Percentiles rank a stretch among this genome's conserved stretches.
Evolutionary conservation across 2,888 invertebrate genomes (phyloP).

Genomic region (Tryphoninae sp.): DNA sequence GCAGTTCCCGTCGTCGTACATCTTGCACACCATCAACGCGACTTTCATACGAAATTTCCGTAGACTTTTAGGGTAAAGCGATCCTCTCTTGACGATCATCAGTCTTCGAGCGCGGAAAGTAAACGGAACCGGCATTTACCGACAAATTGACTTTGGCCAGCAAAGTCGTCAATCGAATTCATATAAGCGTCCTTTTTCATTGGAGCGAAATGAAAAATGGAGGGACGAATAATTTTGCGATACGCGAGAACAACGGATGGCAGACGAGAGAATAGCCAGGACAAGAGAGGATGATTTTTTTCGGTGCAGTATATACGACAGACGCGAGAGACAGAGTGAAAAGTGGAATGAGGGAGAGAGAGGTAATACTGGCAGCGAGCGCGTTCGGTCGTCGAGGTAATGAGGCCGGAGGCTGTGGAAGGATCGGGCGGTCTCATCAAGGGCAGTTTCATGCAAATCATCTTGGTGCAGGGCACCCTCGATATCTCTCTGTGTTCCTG

Average conservation of each 20-base stretch:
- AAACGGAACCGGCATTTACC: conserved; percentile 63
- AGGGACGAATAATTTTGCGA: conserved; percentile 59
- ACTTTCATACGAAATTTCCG: conserved; percentile 52
- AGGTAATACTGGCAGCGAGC: conserved; percentile 52
- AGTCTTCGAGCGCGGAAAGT: conserved; percentile 47
- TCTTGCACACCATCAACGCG: conserved; percentile 58
- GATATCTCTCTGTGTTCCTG: conserved; percentile 47
- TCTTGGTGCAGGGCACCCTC: conserved; percentile 57
- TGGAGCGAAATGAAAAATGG: conserved; percentile 54
- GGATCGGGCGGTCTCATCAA: conserved; percentile 68
- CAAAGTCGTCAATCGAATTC: conserved; percentile 52
- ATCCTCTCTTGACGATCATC: conserved; percentile 48
- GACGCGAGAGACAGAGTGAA: conserved; percentile 43
- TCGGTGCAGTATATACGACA: conserved; percentile 34
- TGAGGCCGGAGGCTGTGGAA: conserved; percentile 69
- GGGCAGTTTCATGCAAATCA: conserved; percentile 74
- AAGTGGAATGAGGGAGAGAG: conserved; percentile 45
- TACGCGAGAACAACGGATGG: conserved; percentile 63
- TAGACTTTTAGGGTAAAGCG: conserved; percentile 47
- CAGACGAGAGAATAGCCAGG: conserved; percentile 49
- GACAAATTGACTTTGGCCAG: conserved; percentile 53
- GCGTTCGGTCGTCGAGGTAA: conserved; percentile 64
- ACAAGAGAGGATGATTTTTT: conserved; percentile 48
- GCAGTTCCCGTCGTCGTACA: conserved; percentile 55
- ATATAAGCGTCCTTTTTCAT: conserved; percentile 44